Percentiles rank a stretch among this genome's conserved stretches.
phyloP scores from a whole-genome alignment of 1,140 invertebrate genomes.

The Pachypeltis micranthus region DNA sequence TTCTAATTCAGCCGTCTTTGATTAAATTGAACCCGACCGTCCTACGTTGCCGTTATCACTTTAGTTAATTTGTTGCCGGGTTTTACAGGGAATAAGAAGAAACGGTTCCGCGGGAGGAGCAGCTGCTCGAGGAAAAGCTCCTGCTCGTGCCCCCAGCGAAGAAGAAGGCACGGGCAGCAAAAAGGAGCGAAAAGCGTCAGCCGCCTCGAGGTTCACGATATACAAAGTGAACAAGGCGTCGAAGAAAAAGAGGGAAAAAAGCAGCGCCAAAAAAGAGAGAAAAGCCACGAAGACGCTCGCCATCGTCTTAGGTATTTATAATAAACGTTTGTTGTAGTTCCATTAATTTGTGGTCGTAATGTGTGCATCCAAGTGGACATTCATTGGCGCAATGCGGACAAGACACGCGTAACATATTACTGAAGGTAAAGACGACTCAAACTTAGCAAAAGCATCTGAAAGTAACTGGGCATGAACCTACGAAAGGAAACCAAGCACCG shows the following conservation, averaged over 20 bases:
- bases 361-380: no score
- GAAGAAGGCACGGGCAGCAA: constrained; percentile 36
- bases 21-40: no score
- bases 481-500: no score
- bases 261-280: constrained; percentile 86
- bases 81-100: constrained; percentile 17
- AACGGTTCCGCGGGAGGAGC: constrained; percentile 23
- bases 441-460: no score
- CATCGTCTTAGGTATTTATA: constrained; percentile 80
- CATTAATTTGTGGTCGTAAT: neutral
- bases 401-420: no score
- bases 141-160: constrained; percentile 32
- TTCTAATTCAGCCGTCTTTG: no score
- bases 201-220: constrained; percentile 61
- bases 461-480: no score
- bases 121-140: constrained; percentile 20
- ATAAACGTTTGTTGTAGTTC: neutral
- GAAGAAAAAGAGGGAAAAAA: constrained; percentile 86
- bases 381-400: no score
- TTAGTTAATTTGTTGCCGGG: no score
- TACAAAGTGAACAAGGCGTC: constrained; percentile 90
- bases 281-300: constrained; percentile 99
- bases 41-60: no score
- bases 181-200: constrained; percentile 52
- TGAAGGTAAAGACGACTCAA: no score